Percentiles rank a stretch among this genome's conserved stretches.
phyloP scores from a whole-genome alignment of 1,140 invertebrate genomes.

The Pseudomyrmex flavicornis region DNA sequence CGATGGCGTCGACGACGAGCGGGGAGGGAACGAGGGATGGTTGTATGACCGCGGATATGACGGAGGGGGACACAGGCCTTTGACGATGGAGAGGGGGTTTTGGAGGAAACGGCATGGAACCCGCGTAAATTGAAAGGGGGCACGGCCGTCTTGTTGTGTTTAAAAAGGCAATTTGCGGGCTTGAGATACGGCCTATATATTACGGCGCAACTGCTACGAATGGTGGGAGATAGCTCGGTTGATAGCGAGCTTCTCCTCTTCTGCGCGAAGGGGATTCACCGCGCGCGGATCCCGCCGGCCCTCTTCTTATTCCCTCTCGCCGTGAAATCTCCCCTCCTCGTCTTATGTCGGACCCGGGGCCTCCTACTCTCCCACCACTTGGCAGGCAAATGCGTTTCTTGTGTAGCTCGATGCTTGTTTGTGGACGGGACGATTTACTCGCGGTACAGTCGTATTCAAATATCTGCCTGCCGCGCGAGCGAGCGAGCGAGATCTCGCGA shows the following conservation, averaged over 20 bases:
- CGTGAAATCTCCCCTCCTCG: slow-evolving; percentile 48
- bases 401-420: slow-evolving; percentile 79
- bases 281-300: slow-evolving; percentile 67
- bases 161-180: slow-evolving; percentile 85
- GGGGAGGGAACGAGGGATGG: slow-evolving; percentile 30
- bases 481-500: slow-evolving; percentile 39
- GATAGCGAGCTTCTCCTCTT: slow-evolving; percentile 78
- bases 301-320: slow-evolving; percentile 57
- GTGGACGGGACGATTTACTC: slow-evolving; percentile 81
- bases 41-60: neutral
- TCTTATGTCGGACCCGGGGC: slow-evolving; percentile 19
- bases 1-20: slow-evolving; percentile 43
- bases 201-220: slow-evolving; percentile 78
- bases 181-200: slow-evolving; percentile 84
- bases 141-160: slow-evolving; percentile 83
- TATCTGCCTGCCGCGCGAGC: slow-evolving; percentile 72
- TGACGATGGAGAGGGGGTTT: neutral
- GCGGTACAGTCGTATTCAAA: slow-evolving; percentile 81
- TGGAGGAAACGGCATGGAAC: slow-evolving; percentile 69
- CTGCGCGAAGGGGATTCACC: slow-evolving; percentile 53
- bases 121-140: slow-evolving; percentile 84
- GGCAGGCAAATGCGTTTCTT: slow-evolving; percentile 84
- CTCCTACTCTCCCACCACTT: slow-evolving; percentile 59
- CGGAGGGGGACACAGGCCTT: neutral
- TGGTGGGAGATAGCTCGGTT: slow-evolving; percentile 83